Evolutionary conservation across 2,113 vertebrate genomes (phyloP), one percentile per base, ranked within the genome.

Genomic region (Pygoscelis adeliae): DNA sequence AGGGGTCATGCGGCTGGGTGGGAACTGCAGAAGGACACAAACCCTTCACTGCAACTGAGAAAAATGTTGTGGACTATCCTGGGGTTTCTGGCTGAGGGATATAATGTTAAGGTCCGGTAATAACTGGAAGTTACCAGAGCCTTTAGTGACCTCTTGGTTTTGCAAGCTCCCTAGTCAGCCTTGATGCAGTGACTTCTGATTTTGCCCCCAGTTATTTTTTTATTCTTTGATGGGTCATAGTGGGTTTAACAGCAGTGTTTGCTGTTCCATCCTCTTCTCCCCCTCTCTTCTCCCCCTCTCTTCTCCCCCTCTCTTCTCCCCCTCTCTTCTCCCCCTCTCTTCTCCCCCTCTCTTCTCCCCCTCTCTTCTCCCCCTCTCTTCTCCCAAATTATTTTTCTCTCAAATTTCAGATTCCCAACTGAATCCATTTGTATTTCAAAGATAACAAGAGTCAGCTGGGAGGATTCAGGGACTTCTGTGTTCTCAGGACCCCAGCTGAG

Each of bases 31-130:
- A 62, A 18, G 17, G n/a, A 46, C 46, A 69, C 12, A 47, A 25
- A 20, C 30, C 34, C 14, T 53, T 79, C 36, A 4, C 38, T 36
- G 30, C 18, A 36, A 4, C 36, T 29, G 49, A 17, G 30, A 55
- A 63, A 5, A 38, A 15, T 1, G 0, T 9, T 50, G 13, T 20
- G 32, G 40, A 6, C n/a, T 65, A 2, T 26, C 14, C 38, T 26
- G 18, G 30, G 34, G 13, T 52, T 78, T 63, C 26, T 22, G 6
- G 7, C 29, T 22, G 20, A 14, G n/a, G 40, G 27, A 8, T 38
- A 19, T 34, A 42, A 22, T 29, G 3, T 49, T 20, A 46, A 19
- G 40, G 5, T 50, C 22, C 6, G 5, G 5, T 10, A 22, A 5
- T 6, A 55, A 8, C 11, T 22, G 77, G 29, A 36, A 15, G 17